A percentile compares a stretch with the other conserved stretches of the same genome.
Evolutionary conservation across 2,797 vertebrate species (phyloP).

Genomic region (Loriculus beryllinus): DNA sequence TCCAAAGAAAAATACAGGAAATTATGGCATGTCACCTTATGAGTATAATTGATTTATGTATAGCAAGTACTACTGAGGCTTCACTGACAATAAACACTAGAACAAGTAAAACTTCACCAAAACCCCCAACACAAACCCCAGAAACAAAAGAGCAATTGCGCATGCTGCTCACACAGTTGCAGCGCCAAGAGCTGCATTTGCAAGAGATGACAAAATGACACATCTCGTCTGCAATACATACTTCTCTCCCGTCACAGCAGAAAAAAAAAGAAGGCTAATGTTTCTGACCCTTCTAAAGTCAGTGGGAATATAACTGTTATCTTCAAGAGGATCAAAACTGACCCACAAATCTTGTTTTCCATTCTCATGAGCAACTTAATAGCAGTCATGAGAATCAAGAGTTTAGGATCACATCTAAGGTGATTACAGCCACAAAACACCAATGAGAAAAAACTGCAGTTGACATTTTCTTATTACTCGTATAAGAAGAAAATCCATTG

Average conservation of each 20-base stretch:
- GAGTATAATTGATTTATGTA: background rate
- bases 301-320: background rate
- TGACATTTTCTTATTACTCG: background rate
- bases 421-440: background rate
- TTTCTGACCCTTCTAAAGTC: constrained; percentile 6
- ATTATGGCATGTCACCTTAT: background rate
- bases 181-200: background rate
- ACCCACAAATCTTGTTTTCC: constrained; percentile 47
- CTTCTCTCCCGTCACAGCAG: background rate
- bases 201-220: constrained; percentile 11
- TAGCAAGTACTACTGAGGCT: background rate
- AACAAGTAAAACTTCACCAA: background rate
- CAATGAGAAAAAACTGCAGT: background rate
- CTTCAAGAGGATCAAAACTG: constrained; percentile 41
- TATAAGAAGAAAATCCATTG: background rate
- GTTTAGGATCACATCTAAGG: constrained; percentile 24
- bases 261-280: background rate
- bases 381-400: constrained; percentile 18
- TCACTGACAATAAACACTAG: background rate
- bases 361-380: constrained; percentile 49
- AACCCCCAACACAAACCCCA: background rate
- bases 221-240: background rate
- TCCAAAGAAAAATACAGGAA: background rate
- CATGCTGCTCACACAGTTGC: background rate
- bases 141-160: background rate